Percentiles rank a stretch among this genome's conserved stretches.
Conservation (phyloP, 2,888 invertebrate genomes). For the Pristionchus japonicus region DNA sequence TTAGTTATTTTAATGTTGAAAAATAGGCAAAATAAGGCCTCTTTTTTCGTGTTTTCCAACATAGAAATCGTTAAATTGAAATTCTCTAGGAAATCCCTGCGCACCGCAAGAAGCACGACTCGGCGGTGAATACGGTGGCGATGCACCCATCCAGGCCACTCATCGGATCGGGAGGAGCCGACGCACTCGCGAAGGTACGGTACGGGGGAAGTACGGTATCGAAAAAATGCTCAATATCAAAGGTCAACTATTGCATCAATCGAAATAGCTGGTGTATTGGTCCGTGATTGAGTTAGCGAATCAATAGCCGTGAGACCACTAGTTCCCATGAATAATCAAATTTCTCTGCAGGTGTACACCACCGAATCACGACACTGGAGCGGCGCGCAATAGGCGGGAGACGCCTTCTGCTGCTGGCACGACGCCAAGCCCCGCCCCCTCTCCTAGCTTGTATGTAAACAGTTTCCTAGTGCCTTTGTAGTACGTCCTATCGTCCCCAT, state of each 20-base stretch:
- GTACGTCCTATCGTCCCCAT: background rate
- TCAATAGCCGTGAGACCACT: too few relatives aligned
- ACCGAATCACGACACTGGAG: slow-evolving; percentile 42
- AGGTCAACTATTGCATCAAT: background rate
- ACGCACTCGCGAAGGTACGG: slow-evolving; percentile 94
- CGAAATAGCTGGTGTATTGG: too few relatives aligned
- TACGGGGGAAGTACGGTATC: slow-evolving; percentile 13
- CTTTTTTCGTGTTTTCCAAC: background rate
- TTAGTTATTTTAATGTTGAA: too few relatives aligned
- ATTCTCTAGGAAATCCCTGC: slow-evolving; percentile 91
- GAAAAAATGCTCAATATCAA: too few relatives aligned
- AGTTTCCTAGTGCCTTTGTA: slow-evolving; percentile 22
- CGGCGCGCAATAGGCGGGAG: background rate
- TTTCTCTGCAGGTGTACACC: slow-evolving; percentile 16
- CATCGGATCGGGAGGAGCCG: slow-evolving; percentile 98
- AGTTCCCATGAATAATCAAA: too few relatives aligned
- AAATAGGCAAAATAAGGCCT: background rate
- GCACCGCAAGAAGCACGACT: slow-evolving; percentile 99
- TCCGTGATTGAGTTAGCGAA: too few relatives aligned
- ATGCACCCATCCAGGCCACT: slow-evolving; percentile 98
- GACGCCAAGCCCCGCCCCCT: background rate
- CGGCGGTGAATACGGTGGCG: slow-evolving; percentile 97
- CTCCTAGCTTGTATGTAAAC: background rate
- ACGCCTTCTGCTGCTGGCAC: background rate
- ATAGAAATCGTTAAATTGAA: background rate